Percentiles rank a stretch among this genome's conserved stretches.
These are phyloP conservation scores for Sinonovacula constricta DNA, from an alignment of 1,140 invertebrate species.

Conservation along the genomic window DNA sequence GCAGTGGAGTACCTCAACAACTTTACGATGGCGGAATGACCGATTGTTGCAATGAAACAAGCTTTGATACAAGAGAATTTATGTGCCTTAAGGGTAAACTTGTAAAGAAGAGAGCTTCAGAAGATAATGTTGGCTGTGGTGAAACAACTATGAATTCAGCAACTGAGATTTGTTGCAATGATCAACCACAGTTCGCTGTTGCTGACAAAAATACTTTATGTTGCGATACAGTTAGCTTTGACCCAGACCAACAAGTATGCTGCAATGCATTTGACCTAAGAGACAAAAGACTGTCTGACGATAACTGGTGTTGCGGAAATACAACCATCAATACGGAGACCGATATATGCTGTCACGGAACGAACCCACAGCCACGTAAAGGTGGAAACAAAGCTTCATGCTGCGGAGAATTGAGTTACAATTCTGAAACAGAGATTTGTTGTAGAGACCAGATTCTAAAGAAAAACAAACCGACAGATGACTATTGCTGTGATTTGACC, in stretches of 20 bases:
- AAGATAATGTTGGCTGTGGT: slow-evolving; percentile 38
- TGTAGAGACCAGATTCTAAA: slow-evolving; percentile 33
- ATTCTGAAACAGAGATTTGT: slow-evolving; percentile 44
- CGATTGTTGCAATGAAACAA: slow-evolving; percentile 34
- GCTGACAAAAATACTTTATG: slow-evolving; percentile 43
- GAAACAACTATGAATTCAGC: slow-evolving; percentile 42
- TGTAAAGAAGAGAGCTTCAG: slow-evolving; percentile 13
- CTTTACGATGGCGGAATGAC: slow-evolving; percentile 26
- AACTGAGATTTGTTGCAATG: slow-evolving; percentile 39
- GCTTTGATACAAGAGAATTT: slow-evolving; percentile 31
- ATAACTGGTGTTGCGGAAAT: slow-evolving; percentile 44
- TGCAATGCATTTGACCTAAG: slow-evolving; percentile 22
- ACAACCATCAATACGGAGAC: slow-evolving; percentile 44
- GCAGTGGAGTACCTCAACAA: slow-evolving; percentile 19
- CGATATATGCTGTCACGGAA: slow-evolving; percentile 40
- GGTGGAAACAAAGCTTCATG: slow-evolving; percentile 28
- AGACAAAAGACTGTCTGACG: slow-evolving; percentile 23
- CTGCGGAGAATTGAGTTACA: slow-evolving; percentile 43
- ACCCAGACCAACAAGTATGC: slow-evolving; percentile 34
- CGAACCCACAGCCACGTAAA: slow-evolving; percentile 22
- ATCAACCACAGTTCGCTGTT: slow-evolving; percentile 11
- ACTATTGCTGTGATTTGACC: slow-evolving; percentile 34
- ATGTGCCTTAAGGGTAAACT: slow-evolving; percentile 31
- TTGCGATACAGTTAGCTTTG: slow-evolving; percentile 34
- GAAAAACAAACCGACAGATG: slow-evolving; percentile 30